Percentiles rank a stretch among this genome's conserved stretches.
Conservation (phyloP, 1,140 invertebrate species). For the Venustaconcha ellipsiformis region DNA sequence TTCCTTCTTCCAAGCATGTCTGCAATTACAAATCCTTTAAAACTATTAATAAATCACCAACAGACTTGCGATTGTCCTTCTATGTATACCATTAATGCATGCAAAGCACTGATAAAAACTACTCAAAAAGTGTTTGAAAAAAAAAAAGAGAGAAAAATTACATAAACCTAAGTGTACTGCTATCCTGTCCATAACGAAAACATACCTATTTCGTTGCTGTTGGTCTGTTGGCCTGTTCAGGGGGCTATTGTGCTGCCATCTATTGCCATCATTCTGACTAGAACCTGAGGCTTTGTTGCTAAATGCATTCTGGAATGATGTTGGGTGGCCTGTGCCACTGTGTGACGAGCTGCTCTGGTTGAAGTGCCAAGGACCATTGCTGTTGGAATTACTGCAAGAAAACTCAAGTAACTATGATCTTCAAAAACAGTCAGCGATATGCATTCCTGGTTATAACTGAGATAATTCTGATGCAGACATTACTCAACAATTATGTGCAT, state of each 20-base stretch:
- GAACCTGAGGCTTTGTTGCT: conserved; percentile 7
- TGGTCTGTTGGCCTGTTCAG: conserved; percentile 32
- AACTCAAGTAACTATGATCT: background rate
- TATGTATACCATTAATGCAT: too few relatives aligned
- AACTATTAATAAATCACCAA: too few relatives aligned
- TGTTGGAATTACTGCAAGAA: conserved; percentile 16
- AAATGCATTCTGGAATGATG: conserved; percentile 36
- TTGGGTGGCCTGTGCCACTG: conserved; percentile 1
- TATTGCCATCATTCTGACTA: conserved; percentile 39
- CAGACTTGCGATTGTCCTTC: too few relatives aligned
- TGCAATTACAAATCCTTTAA: too few relatives aligned
- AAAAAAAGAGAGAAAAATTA: too few relatives aligned
- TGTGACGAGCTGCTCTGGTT: background rate
- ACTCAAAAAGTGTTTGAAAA: too few relatives aligned
- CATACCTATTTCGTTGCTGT: too few relatives aligned
- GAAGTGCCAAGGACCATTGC: conserved; percentile 32
- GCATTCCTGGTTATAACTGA: background rate
- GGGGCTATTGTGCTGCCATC: conserved; percentile 55
- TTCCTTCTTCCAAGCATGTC: too few relatives aligned
- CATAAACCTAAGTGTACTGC: too few relatives aligned
- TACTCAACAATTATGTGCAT: background rate
- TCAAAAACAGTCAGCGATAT: background rate
- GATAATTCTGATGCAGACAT: background rate
- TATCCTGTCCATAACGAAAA: too few relatives aligned
- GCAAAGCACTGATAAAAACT: too few relatives aligned